Percentiles rank a stretch among this genome's conserved stretches.
Conservation (phyloP, 1,140 invertebrate species). For the Pogonognathellus flavescens region DNA sequence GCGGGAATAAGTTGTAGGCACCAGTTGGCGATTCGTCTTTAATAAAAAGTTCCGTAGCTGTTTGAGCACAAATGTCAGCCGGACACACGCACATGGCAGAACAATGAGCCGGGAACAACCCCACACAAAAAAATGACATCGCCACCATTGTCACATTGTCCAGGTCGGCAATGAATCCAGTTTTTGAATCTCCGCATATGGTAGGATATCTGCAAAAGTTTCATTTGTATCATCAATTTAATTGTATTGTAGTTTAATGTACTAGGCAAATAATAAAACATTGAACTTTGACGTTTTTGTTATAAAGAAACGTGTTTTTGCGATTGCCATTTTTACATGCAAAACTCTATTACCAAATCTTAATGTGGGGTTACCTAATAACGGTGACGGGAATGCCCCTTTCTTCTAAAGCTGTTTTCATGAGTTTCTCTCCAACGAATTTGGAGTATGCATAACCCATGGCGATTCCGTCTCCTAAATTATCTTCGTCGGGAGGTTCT, state of each 20-base stretch:
- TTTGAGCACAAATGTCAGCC: background rate
- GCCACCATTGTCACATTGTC: background rate
- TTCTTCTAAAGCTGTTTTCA: no score
- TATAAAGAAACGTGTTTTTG: no score
- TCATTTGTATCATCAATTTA: no score
- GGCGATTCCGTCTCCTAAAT: conserved; percentile 9
- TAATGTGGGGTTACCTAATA: no score
- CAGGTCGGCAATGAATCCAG: background rate
- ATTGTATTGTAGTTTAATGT: no score
- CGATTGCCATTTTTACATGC: no score
- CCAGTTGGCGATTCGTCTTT: background rate
- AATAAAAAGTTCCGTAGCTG: background rate
- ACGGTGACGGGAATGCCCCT: background rate
- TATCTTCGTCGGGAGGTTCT: conserved; percentile 49
- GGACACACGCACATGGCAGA: background rate
- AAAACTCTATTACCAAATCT: no score
- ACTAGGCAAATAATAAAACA: no score
- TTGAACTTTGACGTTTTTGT: no score
- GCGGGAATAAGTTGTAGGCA: background rate
- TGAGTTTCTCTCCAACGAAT: conserved; percentile 49
- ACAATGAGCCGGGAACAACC: background rate
- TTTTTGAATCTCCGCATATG: background rate
- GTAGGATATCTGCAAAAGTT: background rate
- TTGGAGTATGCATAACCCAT: conserved; percentile 55
- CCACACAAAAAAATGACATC: background rate